phyloP scores from a whole-genome alignment of 2,113 vertebrate species.

The Chaenocephalus aceratus region DNA sequence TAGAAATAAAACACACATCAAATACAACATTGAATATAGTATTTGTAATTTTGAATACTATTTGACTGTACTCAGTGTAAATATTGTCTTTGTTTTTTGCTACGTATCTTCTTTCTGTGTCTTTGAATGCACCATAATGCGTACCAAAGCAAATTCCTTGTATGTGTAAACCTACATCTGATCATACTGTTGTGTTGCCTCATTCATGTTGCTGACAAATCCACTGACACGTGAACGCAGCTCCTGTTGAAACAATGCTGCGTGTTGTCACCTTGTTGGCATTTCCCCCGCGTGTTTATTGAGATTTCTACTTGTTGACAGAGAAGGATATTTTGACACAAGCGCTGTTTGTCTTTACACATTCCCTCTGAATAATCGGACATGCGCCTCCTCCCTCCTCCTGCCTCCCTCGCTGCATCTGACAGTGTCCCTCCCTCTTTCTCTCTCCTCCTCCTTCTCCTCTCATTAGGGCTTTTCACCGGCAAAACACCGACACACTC shows the following conservation, averaged over 20 bases:
- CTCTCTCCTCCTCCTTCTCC: slow-evolving; percentile 46
- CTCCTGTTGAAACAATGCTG: slow-evolving; percentile 26
- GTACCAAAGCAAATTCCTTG: no score
- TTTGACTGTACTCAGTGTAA: no score
- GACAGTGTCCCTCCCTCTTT: slow-evolving; percentile 75
- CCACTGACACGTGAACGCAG: slow-evolving; percentile 8
- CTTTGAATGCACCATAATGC: no score
- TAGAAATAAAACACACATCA: neutral
- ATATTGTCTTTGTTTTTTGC: no score
- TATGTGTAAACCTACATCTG: no score
- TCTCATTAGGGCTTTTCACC: slow-evolving; percentile 65
- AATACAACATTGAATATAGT: no score
- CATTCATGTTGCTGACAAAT: neutral
- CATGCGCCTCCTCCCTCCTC: slow-evolving; percentile 19
- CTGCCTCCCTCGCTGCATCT: slow-evolving; percentile 60
- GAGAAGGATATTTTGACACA: slow-evolving; percentile 19
- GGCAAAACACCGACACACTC: slow-evolving; percentile 69
- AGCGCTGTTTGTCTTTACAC: slow-evolving; percentile 2
- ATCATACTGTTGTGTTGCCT: neutral
- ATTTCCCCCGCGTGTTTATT: slow-evolving; percentile 19
- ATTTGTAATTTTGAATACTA: no score
- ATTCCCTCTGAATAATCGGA: slow-evolving; percentile 5
- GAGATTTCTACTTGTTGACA: slow-evolving; percentile 54
- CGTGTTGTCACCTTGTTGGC: slow-evolving; percentile 39
- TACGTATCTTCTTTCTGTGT: no score